A percentile compares a stretch with the other conserved stretches of the same genome.
Conservation (phyloP, 1,140 invertebrate genomes). For the Ips typographus region DNA sequence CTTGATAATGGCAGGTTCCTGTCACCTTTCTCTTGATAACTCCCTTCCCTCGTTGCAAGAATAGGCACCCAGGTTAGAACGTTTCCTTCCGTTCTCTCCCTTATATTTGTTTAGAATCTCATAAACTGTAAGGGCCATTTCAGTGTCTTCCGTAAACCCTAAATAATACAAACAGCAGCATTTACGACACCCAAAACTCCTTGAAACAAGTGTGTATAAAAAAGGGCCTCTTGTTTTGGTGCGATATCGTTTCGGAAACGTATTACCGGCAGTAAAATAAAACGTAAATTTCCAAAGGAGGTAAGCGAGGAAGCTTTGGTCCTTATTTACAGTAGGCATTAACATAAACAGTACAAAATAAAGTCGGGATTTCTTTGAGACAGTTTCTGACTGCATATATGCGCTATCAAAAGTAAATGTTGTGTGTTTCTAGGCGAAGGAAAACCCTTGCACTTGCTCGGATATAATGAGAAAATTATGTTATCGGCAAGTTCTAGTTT, state of each 20-base stretch:
- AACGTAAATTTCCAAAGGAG: neutral
- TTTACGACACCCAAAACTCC: neutral
- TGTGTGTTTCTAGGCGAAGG: too few species aligned
- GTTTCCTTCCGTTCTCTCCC: too few species aligned
- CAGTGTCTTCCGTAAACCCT: neutral
- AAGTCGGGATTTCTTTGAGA: conserved; percentile 1
- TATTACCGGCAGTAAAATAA: conserved; percentile 1
- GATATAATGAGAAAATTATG: too few species aligned
- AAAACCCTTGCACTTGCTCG: too few species aligned
- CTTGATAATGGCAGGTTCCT: too few species aligned
- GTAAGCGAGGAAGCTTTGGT: neutral
- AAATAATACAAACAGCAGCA: neutral
- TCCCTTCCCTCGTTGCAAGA: too few species aligned
- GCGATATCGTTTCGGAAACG: conserved; percentile 1
- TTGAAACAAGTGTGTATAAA: neutral
- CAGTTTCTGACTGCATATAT: neutral
- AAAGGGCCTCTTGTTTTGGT: neutral
- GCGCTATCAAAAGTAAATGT: conserved; percentile 2
- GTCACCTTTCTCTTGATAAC: too few species aligned
- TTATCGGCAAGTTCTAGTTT: too few species aligned
- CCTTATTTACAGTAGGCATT: neutral
- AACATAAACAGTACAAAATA: conserved; percentile 1
- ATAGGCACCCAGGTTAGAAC: too few species aligned
- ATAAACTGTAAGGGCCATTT: neutral
- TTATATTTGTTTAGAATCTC: neutral